Conservation (phyloP, 1,140 invertebrate genomes). For the Tetragonula clypearis region DNA sequence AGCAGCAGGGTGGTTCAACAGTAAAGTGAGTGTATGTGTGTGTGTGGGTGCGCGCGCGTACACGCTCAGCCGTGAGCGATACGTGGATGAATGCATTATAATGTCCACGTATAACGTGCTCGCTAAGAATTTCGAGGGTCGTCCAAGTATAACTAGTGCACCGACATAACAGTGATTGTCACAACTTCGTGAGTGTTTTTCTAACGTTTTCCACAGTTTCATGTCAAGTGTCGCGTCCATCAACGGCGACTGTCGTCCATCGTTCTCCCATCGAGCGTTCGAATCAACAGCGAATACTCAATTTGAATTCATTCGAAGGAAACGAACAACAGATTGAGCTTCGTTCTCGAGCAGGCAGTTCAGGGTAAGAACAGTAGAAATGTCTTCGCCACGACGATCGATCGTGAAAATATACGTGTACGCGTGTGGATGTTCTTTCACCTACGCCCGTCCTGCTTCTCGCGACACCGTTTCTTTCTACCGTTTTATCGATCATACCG, state of each 20-base stretch:
- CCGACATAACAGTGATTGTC: slow-evolving; percentile 46
- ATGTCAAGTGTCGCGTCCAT: slow-evolving; percentile 13
- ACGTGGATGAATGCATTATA: slow-evolving; percentile 62
- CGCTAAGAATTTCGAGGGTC: slow-evolving; percentile 44
- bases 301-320: neutral
- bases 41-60: slow-evolving; percentile 26
- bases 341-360: no score
- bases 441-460: slow-evolving; percentile 50
- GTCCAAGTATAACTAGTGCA: slow-evolving; percentile 40
- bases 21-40: slow-evolving; percentile 32
- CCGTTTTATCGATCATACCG: slow-evolving; percentile 49
- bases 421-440: slow-evolving; percentile 34
- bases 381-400: slow-evolving; percentile 45
- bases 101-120: slow-evolving; percentile 59
- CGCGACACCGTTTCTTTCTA: slow-evolving; percentile 33
- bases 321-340: neutral
- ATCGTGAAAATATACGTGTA: slow-evolving; percentile 60
- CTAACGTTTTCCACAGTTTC: neutral
- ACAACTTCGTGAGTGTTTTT: neutral
- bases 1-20: slow-evolving; percentile 28
- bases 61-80: slow-evolving; percentile 51
- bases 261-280: neutral
- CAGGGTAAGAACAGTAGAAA: slow-evolving; percentile 47
- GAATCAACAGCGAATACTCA: neutral
- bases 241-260: slow-evolving; percentile 1